These are phyloP conservation scores for Sebastes schlegelii DNA, from an alignment of 2,113 vertebrate species.

Conservation along the genomic window DNA sequence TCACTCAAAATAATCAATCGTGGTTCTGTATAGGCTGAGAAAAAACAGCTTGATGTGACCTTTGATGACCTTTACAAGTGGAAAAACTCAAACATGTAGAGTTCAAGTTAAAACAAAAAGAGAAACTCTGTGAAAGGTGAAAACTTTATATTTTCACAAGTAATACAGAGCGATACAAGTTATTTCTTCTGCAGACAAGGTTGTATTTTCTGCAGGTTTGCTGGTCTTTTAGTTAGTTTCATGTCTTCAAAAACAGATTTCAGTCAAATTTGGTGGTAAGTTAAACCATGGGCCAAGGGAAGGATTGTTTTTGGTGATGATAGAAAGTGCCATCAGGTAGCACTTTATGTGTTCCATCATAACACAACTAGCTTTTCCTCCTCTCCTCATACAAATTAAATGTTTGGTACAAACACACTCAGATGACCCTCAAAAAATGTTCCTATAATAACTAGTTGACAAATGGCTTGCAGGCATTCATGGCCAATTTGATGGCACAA, in stretches of 20 bases:
- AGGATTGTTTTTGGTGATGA: neutral
- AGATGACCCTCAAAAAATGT: neutral
- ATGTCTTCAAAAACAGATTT: neutral
- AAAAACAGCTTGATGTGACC: neutral
- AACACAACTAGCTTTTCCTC: neutral
- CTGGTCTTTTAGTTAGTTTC: neutral
- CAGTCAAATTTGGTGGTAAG: neutral
- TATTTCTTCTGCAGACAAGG: neutral
- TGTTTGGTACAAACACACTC: neutral
- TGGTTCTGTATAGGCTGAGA: neutral
- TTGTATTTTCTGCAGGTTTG: neutral
- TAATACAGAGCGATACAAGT: neutral
- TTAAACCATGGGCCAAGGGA: neutral
- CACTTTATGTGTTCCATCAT: neutral
- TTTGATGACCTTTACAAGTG: neutral
- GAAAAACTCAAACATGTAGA: neutral
- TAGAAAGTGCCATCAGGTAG: neutral
- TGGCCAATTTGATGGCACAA: neutral
- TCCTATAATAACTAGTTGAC: neutral
- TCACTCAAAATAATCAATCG: neutral
- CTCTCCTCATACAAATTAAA: neutral
- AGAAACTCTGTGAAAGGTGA: too few relatives aligned
- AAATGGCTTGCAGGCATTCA: neutral
- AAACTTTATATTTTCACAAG: too few relatives aligned
- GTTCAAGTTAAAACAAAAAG: neutral